Base-by-base conservation (phyloP, 1,140 invertebrate genomes). In the Drosophila ogumai region DNA sequence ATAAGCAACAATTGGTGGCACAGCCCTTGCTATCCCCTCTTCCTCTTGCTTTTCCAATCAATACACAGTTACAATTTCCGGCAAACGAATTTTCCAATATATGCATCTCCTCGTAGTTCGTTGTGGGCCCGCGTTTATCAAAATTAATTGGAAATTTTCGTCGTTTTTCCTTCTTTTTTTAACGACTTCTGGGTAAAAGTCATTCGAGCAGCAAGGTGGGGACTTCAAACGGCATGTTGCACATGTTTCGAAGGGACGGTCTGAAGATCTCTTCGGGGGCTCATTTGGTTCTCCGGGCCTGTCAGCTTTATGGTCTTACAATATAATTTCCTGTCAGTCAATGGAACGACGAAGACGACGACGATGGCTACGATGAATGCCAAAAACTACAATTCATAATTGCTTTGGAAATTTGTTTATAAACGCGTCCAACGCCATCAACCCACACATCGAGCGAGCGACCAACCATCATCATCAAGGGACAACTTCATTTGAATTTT, bases 71-170 rank as follows among this genome's bases (percentile, higher is more conserved):
- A 80, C 67, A 73, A 88, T 88, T 82, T 87, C 82, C 82, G 81
- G 64, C 32, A 40, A 61, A 76, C 46, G 60, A 59, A 64, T 76
- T 79, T 79, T 61, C 47, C 47, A 17, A 46, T 78, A 43, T 75
- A 66, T 69, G 65, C 59, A 78, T 41, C 47, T 60, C 43, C 46
- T 54, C 19, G 28, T 28, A 54, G 38, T 47, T 63, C 56, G 31
- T 59, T 57, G 52, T 69, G 76, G 81, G 66, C 67, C 40, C 69
- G 78, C 78, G 86, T 90, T 90, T 90, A 90, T 90, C 85, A 90
- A 90, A 88, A 90, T 90, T 90, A 90, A 90, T 90, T 90, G 85
- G 75, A 90, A 90, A 90, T 88, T 88, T 88, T 90, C 81, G 85
- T 90, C 80, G 85, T 72, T 90, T 90, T 56, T 55, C 22, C 32